These are phyloP conservation scores for Cheiracanthium punctorium DNA, from an alignment of 2,888 invertebrate genomes.

Conservation along the genomic window DNA sequence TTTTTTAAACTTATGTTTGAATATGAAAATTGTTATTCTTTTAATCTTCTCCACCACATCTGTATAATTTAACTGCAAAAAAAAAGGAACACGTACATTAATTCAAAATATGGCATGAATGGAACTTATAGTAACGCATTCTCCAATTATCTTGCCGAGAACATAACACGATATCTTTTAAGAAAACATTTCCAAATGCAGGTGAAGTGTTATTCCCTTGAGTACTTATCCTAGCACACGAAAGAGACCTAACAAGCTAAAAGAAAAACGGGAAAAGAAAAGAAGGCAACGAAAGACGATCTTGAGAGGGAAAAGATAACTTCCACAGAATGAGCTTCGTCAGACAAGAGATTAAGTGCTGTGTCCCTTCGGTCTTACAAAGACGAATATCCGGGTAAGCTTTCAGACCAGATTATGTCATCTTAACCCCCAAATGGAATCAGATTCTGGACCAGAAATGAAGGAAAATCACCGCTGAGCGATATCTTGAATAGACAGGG, in stretches of 20 bases:
- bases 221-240: neutral
- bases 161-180: too few relatives aligned
- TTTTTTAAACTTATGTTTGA: too few relatives aligned
- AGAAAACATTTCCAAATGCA: neutral
- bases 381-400: constrained; percentile 7
- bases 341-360: constrained; percentile 13
- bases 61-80: too few relatives aligned
- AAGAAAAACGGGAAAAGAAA: too few relatives aligned
- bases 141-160: too few relatives aligned
- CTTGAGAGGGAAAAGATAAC: neutral
- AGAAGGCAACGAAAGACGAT: neutral
- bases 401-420: neutral
- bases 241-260: neutral
- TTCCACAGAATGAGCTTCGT: neutral
- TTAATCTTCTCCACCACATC: too few relatives aligned
- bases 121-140: too few relatives aligned
- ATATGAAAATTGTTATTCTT: too few relatives aligned
- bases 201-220: neutral
- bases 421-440: neutral
- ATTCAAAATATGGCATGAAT: too few relatives aligned
- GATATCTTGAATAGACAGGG: too few relatives aligned
- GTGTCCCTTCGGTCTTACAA: constrained; percentile 13
- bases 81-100: too few relatives aligned
- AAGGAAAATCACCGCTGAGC: neutral
- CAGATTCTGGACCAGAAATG: neutral